phyloP scores from a whole-genome alignment of 2,113 vertebrate species.

The Chaetodon auriga region DNA sequence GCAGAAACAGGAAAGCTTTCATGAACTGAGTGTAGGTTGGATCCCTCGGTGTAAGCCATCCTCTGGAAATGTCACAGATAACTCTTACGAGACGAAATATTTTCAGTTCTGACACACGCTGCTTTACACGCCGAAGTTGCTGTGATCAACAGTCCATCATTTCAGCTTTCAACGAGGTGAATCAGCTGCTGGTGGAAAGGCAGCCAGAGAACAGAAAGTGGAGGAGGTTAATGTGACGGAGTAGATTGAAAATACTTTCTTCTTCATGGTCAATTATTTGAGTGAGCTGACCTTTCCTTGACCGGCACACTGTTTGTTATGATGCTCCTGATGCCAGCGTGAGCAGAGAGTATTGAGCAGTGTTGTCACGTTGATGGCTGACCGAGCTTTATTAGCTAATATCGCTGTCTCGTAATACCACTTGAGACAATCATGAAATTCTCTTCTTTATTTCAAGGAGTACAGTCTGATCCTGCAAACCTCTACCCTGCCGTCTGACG shows the following conservation, averaged over 20 bases:
- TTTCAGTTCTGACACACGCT: not conserved
- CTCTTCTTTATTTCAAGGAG: not conserved
- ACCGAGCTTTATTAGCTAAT: constrained; percentile 11
- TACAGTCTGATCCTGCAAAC: constrained; percentile 1
- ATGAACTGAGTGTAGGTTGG: not conserved
- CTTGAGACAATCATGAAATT: not conserved
- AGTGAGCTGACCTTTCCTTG: constrained; percentile 47
- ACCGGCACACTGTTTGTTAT: constrained; percentile 1
- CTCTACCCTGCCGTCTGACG: constrained; percentile 1
- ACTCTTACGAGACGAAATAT: not conserved
- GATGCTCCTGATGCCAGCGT: not conserved
- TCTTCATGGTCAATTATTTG: constrained; percentile 19
- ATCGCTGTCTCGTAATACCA: not conserved
- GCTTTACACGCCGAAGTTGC: not conserved
- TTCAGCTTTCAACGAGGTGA: not conserved
- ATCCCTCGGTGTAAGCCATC: not conserved
- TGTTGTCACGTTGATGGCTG: constrained; percentile 17
- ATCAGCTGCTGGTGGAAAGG: not conserved
- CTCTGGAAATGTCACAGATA: constrained; percentile 9
- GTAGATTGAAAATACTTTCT: constrained; percentile 16
- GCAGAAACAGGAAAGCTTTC: not conserved
- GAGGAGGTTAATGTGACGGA: not conserved
- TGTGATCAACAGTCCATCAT: not conserved
- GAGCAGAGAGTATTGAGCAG: constrained; percentile 1
- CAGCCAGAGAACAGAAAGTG: not conserved